phyloP scores from a whole-genome alignment of 2,113 vertebrate species.

The Benitochromis conjunctus region DNA sequence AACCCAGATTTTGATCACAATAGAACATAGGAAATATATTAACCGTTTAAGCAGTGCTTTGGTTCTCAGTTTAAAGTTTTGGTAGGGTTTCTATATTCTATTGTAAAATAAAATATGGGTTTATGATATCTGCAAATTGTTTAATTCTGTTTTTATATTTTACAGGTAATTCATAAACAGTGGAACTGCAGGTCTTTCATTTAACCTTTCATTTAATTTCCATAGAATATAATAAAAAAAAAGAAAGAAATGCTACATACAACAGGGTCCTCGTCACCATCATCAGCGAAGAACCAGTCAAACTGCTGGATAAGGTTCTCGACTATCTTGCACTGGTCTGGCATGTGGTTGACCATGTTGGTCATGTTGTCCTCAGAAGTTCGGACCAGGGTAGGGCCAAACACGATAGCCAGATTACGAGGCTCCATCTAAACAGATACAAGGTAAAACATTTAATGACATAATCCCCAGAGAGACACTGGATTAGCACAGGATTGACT shows the following conservation, averaged over 20 bases:
- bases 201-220: neutral
- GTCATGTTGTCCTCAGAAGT: slow-evolving; percentile 99
- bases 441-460: neutral
- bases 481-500: neutral
- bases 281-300: slow-evolving; percentile 98
- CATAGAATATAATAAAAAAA: neutral
- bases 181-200: neutral
- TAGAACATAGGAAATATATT: no score
- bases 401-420: slow-evolving; percentile 95
- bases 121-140: neutral
- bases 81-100: neutral
- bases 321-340: slow-evolving; percentile 98
- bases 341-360: slow-evolving; percentile 99
- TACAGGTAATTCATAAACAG: neutral
- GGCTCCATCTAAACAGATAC: slow-evolving; percentile 88
- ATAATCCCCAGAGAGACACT: neutral
- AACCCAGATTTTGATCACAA: no score
- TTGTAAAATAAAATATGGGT: neutral
- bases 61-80: no score
- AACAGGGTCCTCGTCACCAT: slow-evolving; percentile 87
- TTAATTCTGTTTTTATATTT: neutral
- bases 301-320: slow-evolving; percentile 98
- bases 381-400: slow-evolving; percentile 94
- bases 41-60: no score
- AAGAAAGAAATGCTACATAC: slow-evolving; percentile 75